Evolutionary conservation across 2,797 vertebrate genomes (phyloP).

Genomic region (Acrossocheilus fasciatus): DNA sequence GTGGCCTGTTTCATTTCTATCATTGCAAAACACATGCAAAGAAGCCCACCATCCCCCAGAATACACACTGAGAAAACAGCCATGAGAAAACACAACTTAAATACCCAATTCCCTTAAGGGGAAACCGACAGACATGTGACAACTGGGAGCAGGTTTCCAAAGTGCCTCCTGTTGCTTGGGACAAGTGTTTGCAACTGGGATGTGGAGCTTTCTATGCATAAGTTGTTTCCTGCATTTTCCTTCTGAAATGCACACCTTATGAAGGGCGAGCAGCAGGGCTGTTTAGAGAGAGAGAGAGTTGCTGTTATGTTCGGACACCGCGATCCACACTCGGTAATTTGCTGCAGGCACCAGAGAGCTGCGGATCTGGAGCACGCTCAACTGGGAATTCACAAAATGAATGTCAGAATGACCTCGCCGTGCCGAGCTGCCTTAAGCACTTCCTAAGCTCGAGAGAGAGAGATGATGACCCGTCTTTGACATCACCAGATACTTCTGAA

Average conservation of each 20-base stretch:
- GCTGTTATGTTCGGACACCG: slow-evolving; percentile 61
- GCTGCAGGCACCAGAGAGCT: slow-evolving; percentile 69
- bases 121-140: slow-evolving; percentile 61
- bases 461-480: slow-evolving; percentile 56
- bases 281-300: slow-evolving; percentile 59
- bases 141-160: slow-evolving; percentile 70
- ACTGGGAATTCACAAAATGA: slow-evolving; percentile 72
- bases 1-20: neutral
- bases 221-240: neutral
- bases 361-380: slow-evolving; percentile 69
- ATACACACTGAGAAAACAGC: slow-evolving; percentile 36
- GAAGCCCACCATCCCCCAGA: slow-evolving; percentile 34
- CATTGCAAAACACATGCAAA: slow-evolving; percentile 35
- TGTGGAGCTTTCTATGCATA: neutral
- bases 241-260: slow-evolving; percentile 66
- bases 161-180: slow-evolving; percentile 67
- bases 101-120: slow-evolving; percentile 37
- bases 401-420: slow-evolving; percentile 73
- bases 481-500: slow-evolving; percentile 39
- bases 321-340: slow-evolving; percentile 66
- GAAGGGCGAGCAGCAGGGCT: neutral
- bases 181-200: slow-evolving; percentile 2
- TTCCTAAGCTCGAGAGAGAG: slow-evolving; percentile 54
- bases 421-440: slow-evolving; percentile 61
- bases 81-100: slow-evolving; percentile 36